Base-by-base conservation (phyloP, 2,888 invertebrate species). In the Lypha dubia region DNA sequence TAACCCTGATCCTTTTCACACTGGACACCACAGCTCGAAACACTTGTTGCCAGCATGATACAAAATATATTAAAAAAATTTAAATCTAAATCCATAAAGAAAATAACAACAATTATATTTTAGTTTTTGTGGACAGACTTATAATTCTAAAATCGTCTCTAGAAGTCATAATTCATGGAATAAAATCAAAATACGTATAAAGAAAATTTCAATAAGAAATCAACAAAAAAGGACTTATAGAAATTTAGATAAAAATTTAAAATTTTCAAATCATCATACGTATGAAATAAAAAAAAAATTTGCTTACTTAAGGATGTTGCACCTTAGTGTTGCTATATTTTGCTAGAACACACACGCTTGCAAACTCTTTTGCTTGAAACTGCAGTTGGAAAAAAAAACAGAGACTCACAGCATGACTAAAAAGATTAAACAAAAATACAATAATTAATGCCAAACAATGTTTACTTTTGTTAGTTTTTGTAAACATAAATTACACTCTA, bases 381-480 rank as follows among this genome's bases (percentile, higher is more conserved):
- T 20, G 35, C 35, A 51, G 7, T 20, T 1, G 0, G 5, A 44
- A 13, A 62, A 22, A 67, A 20, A 24, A 38, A 32, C 32, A 44
- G n/a, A 17, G 13, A 60, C 22, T 9, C 9, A 17, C 5, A 28
- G 0, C 15, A 35, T n/a, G n/a, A 38, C 38, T 11, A 17, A n/a
- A n/a, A n/a, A n/a, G n/a, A 49, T 20, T 11, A 13, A 46, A 44
- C 24, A 56, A 53, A 44, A 44, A 56, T 35, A 56, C 51, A 73
- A 56, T 63, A 84, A 84, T 84, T 79, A 81, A 70, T 77, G 53
- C 56, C 70, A 63, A 79, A 74, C 77, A 84, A 79, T 77, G 67
- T 67, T 63, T 46, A 22, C 49, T 44, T 56, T 73, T 71, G 60
- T 53, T 24, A 70, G 63, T 74, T 84, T 58, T 79, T 38, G 67